Conservation (phyloP, 1,140 invertebrate genomes). For the Trichoplusia ni region DNA sequence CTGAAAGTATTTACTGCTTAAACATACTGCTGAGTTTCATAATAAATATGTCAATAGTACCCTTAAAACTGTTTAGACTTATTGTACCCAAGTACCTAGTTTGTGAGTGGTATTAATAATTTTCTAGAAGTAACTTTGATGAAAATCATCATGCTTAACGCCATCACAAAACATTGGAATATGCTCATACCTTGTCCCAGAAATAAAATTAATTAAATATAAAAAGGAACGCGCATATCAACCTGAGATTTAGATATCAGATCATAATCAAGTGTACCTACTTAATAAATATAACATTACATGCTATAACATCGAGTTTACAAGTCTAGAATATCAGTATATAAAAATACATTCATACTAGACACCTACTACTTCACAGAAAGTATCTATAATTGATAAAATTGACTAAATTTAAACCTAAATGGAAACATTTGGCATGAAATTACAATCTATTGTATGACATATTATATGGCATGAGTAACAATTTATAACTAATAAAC, state of each 20-base stretch:
- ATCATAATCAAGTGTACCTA: conserved; percentile 11
- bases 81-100: background rate
- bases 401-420: conserved; percentile 26
- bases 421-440: conserved; percentile 31
- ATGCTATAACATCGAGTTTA: background rate
- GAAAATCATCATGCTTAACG: conserved; percentile 4
- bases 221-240: conserved; percentile 14
- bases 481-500: conserved; percentile 29
- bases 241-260: conserved; percentile 20
- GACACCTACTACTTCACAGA: conserved; percentile 12
- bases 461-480: conserved; percentile 31
- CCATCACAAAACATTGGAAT: conserved; percentile 19
- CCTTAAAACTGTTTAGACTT: background rate
- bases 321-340: background rate
- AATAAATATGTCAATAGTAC: background rate
- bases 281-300: conserved; percentile 1
- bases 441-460: conserved; percentile 26
- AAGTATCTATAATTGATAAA: conserved; percentile 26
- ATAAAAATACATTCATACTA: conserved; percentile 23
- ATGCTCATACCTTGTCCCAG: conserved; percentile 14
- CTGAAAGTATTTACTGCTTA: too few relatives aligned
- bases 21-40: too few relatives aligned
- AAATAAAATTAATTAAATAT: conserved; percentile 14
- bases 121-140: background rate
- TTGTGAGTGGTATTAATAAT: background rate